These are phyloP conservation scores for Labroides dimidiatus DNA, from an alignment of 2,797 vertebrate species.

Conservation along the genomic window DNA sequence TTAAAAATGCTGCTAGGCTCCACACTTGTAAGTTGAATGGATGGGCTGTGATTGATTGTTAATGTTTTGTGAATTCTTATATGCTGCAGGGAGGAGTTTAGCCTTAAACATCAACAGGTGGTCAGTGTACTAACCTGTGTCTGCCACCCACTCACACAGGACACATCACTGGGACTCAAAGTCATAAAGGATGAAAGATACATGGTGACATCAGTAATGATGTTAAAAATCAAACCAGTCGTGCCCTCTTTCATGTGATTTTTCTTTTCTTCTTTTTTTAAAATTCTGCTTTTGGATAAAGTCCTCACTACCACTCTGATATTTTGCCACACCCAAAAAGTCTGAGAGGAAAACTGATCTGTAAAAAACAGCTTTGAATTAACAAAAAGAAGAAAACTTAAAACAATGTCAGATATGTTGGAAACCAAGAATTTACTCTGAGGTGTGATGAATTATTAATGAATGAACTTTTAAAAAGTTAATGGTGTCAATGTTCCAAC, in stretches of 20 bases:
- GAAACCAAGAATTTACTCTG: too few relatives aligned
- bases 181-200: conserved; percentile 3
- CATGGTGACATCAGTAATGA: conserved; percentile 21
- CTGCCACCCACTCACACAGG: conserved; percentile 25
- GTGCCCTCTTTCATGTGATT: too few relatives aligned
- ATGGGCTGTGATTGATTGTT: conserved; percentile 71
- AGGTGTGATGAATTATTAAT: neutral
- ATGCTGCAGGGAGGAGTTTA: conserved; percentile 79
- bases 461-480: neutral
- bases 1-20: conserved; percentile 41
- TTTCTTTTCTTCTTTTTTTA: too few relatives aligned
- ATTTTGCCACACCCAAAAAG: too few relatives aligned
- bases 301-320: too few relatives aligned
- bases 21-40: conserved; percentile 48
- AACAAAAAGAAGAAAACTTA: too few relatives aligned
- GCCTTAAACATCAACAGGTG: conserved; percentile 58
- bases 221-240: conserved; percentile 13
- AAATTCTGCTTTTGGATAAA: neutral
- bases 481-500: neutral
- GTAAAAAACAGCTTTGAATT: too few relatives aligned
- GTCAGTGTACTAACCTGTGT: conserved; percentile 58
- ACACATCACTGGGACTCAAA: conserved; percentile 48
- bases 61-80: conserved; percentile 76
- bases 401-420: too few relatives aligned
- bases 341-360: too few relatives aligned